Evolutionary conservation across 2,888 invertebrate genomes (phyloP).

Genomic region (Cecidostiba fungosa): DNA sequence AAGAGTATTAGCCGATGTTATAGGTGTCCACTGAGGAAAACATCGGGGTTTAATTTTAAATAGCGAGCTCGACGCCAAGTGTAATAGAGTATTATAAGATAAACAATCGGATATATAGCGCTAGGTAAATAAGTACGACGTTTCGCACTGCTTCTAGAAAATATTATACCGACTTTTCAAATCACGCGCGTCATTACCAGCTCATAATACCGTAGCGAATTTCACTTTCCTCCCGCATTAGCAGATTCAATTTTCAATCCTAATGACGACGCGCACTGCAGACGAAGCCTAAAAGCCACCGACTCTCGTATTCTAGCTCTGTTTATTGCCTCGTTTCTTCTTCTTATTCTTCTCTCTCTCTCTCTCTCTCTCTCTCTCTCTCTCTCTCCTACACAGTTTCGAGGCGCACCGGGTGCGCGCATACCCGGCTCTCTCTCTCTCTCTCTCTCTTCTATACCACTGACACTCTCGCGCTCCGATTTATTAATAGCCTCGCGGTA

Average conservation of each 20-base stretch:
- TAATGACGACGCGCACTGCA: not conserved
- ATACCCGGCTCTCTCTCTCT: constrained; percentile 29
- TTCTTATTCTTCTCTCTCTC: too few species aligned
- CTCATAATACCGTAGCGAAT: too few species aligned
- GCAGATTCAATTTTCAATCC: not conserved
- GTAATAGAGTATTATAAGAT: not conserved
- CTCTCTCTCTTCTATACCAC: constrained; percentile 27
- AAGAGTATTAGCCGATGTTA: not conserved
- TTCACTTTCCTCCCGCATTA: too few species aligned
- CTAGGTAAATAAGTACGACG: not conserved
- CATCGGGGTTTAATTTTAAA: not conserved
- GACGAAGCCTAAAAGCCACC: constrained; percentile 6
- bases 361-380: too few species aligned
- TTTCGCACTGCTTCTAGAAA: not conserved
- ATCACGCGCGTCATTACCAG: not conserved
- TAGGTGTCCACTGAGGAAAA: not conserved
- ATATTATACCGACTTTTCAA: not conserved
- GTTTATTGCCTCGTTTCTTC: constrained; percentile 55
- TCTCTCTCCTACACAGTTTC: constrained; percentile 7
- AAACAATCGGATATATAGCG: not conserved
- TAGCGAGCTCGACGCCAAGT: not conserved
- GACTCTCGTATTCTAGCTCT: constrained; percentile 48
- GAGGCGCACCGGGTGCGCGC: constrained; percentile 36
- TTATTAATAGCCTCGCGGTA: constrained; percentile 70
- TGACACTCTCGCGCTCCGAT: constrained; percentile 38